phyloP scores from a whole-genome alignment of 2,113 vertebrate genomes.

The Chitala chitala region DNA sequence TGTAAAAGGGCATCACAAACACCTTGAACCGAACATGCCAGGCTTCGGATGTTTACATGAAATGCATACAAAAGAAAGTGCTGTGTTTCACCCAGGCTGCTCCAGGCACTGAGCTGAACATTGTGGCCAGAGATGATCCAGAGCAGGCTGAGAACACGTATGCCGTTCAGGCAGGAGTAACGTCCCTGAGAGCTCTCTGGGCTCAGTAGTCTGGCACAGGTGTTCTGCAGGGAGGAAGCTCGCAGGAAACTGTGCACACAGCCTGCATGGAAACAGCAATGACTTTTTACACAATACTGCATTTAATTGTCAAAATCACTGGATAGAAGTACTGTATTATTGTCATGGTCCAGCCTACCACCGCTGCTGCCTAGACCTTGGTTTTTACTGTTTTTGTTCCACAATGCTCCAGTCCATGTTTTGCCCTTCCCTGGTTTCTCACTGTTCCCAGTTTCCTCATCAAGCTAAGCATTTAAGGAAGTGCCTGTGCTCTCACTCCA shows the following conservation, averaged over 20 bases:
- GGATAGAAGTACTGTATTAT: too few species aligned
- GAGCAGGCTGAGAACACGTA: slow-evolving; percentile 70
- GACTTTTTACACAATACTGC: background rate
- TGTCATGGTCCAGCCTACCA: too few species aligned
- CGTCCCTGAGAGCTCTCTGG: slow-evolving; percentile 25
- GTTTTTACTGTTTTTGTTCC: too few species aligned
- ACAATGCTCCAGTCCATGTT: too few species aligned
- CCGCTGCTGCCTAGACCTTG: too few species aligned
- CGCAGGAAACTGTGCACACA: slow-evolving; percentile 44
- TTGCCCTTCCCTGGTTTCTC: too few species aligned
- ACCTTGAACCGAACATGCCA: background rate
- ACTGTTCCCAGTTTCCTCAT: too few species aligned
- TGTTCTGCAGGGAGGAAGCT: slow-evolving; percentile 65
- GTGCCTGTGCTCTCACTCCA: too few species aligned
- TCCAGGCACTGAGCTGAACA: slow-evolving; percentile 62
- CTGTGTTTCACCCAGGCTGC: slow-evolving; percentile 59
- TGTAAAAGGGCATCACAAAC: slow-evolving; percentile 39
- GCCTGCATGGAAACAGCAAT: slow-evolving; percentile 32
- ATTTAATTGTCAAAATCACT: too few species aligned
- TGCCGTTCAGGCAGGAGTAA: slow-evolving; percentile 64
- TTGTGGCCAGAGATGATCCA: slow-evolving; percentile 79
- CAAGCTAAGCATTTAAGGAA: too few species aligned
- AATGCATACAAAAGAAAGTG: background rate
- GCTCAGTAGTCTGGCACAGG: slow-evolving; percentile 44
- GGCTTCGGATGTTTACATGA: background rate